Percentiles rank a stretch among this genome's conserved stretches.
Conservation (phyloP, 2,888 invertebrate species). For the Macroteleia sp. region DNA sequence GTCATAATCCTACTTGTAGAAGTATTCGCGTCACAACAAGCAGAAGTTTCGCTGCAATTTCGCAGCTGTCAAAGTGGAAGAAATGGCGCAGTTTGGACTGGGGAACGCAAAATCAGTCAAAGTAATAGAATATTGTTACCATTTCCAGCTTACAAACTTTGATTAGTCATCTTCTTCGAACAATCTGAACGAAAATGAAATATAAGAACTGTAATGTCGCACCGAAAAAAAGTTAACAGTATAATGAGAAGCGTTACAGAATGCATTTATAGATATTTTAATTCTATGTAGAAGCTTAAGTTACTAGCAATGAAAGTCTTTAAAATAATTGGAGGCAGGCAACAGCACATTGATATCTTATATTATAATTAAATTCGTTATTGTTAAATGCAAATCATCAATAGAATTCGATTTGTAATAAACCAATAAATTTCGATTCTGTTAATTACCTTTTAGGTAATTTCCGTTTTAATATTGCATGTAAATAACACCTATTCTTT, state of each 20-base stretch:
- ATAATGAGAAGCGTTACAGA: conserved; percentile 7
- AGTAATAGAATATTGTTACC: conserved; percentile 15
- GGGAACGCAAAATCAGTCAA: conserved; percentile 7
- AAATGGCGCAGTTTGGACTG: not conserved
- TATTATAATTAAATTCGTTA: too few relatives aligned
- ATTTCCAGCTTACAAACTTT: conserved; percentile 30
- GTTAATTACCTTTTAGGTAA: too few relatives aligned
- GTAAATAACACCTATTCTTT: too few relatives aligned
- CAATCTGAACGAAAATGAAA: conserved; percentile 11
- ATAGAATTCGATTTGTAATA: too few relatives aligned
- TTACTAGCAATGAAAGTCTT: too few relatives aligned
- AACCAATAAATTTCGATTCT: too few relatives aligned
- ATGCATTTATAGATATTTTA: too few relatives aligned
- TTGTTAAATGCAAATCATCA: too few relatives aligned
- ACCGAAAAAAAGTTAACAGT: conserved; percentile 15
- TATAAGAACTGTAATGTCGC: not conserved
- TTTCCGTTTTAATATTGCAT: too few relatives aligned
- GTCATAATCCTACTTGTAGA: conserved; percentile 10
- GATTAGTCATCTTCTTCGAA: conserved; percentile 25
- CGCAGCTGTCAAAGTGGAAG: conserved; percentile 28
- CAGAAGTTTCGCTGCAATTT: conserved; percentile 13
- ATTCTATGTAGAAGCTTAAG: too few relatives aligned
- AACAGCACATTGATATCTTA: too few relatives aligned
- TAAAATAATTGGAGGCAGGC: too few relatives aligned
- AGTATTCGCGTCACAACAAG: conserved; percentile 14